phyloP scores from a whole-genome alignment of 2,888 invertebrate species.

The Syrphus vitripennis region DNA sequence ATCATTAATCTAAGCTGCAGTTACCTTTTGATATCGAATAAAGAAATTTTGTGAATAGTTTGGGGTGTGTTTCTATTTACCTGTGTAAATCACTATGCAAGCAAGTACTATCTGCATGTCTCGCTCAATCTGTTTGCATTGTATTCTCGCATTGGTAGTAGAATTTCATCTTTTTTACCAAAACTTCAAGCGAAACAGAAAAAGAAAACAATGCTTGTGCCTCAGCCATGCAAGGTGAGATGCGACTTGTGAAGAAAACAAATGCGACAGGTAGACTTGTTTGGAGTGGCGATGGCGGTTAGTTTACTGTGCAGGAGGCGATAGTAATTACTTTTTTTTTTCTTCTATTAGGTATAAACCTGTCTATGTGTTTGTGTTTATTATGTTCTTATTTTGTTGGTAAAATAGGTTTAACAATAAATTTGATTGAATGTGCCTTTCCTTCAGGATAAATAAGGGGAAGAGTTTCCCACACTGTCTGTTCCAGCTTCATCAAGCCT shows the following conservation, averaged over 20 bases:
- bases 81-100: slow-evolving; percentile 38
- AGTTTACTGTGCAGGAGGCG: slow-evolving; percentile 1
- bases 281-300: slow-evolving; percentile 11
- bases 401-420: neutral
- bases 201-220: slow-evolving; percentile 11
- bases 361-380: slow-evolving; percentile 43
- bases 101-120: slow-evolving; percentile 5
- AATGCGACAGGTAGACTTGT: slow-evolving; percentile 61
- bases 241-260: slow-evolving; percentile 15
- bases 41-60: slow-evolving; percentile 21
- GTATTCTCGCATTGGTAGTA: neutral
- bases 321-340: slow-evolving; percentile 29
- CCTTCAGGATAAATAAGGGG: neutral
- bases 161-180: slow-evolving; percentile 25
- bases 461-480: neutral
- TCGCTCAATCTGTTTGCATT: slow-evolving; percentile 41
- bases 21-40: neutral
- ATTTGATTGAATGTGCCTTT: neutral
- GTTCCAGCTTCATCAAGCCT: neutral
- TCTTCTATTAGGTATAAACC: neutral
- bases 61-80: slow-evolving; percentile 52
- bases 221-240: slow-evolving; percentile 20
- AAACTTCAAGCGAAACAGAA: neutral
- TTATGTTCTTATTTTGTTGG: neutral
- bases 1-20: neutral